Conservation (phyloP, 2,113 vertebrate species). For the Pogonocichla stellata region DNA sequence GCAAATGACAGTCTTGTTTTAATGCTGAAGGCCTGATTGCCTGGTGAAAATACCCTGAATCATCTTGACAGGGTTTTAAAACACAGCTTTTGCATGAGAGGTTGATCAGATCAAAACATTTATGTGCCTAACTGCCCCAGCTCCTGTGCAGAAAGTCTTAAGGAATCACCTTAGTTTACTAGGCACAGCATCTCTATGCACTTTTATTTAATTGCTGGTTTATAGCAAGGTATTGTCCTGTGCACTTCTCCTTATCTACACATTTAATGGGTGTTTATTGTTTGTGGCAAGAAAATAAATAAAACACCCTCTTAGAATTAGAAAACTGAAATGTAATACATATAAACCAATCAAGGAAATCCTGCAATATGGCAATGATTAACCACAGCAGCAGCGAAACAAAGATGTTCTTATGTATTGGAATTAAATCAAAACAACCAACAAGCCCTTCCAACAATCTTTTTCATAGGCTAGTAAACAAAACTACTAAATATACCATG, state of each 20-base stretch:
- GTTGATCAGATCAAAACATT: not conserved
- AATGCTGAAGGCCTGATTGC: not conserved
- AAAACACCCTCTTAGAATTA: slow-evolving; percentile 21
- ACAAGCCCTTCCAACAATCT: not conserved
- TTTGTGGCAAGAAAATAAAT: slow-evolving; percentile 60
- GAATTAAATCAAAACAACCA: not conserved
- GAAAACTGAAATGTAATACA: slow-evolving; percentile 50
- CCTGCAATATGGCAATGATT: slow-evolving; percentile 49
- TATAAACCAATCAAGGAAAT: slow-evolving; percentile 45
- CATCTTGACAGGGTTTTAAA: not conserved
- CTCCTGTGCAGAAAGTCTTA: not conserved
- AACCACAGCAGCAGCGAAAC: slow-evolving; percentile 13
- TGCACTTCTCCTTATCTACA: slow-evolving; percentile 20
- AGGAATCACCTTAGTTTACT: not conserved
- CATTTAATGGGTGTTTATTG: slow-evolving; percentile 53
- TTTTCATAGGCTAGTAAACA: not conserved
- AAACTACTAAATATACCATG: not conserved
- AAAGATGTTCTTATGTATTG: not conserved
- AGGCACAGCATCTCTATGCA: not conserved
- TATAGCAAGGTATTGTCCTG: slow-evolving; percentile 4
- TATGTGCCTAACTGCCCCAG: not conserved
- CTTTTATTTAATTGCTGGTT: slow-evolving; percentile 24
- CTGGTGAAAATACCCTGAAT: not conserved
- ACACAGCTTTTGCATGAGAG: not conserved
- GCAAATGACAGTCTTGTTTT: not conserved